Evolutionary conservation across 2,797 vertebrate genomes (phyloP).

Genomic region (Ispidina picta): DNA sequence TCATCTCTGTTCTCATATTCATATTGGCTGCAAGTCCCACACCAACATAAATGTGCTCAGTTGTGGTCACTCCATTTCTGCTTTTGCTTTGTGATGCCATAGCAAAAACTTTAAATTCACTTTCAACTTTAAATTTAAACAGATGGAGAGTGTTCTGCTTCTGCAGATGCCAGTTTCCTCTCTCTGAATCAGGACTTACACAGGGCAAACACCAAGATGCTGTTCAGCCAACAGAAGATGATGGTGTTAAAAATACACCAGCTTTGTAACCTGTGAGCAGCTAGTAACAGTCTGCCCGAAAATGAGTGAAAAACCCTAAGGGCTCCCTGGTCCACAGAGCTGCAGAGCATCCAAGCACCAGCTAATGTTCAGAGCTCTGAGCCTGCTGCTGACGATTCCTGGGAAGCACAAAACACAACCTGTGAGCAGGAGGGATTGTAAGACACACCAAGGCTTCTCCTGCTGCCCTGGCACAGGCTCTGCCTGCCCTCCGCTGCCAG

Average conservation of each 20-base stretch:
- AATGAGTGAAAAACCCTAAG: background rate
- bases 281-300: background rate
- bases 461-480: background rate
- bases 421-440: background rate
- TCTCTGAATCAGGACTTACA: background rate
- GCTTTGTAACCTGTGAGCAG: background rate
- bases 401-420: accelerated
- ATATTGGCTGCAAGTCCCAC: background rate
- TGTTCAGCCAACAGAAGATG: background rate
- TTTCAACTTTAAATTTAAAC: background rate
- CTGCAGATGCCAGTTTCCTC: background rate
- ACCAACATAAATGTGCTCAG: background rate
- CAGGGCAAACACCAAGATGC: background rate
- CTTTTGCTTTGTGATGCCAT: background rate
- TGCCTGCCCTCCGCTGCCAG: accelerated
- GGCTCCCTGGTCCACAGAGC: accelerated
- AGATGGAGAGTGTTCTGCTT: background rate
- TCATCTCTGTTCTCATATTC: background rate
- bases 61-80: background rate
- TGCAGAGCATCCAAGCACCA: background rate
- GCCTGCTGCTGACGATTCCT: background rate
- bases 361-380: accelerated
- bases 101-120: background rate
- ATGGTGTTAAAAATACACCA: background rate
- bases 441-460: background rate